Evolutionary conservation across 2,797 vertebrate genomes (phyloP).

Genomic region (Sebastes trivittatus): DNA sequence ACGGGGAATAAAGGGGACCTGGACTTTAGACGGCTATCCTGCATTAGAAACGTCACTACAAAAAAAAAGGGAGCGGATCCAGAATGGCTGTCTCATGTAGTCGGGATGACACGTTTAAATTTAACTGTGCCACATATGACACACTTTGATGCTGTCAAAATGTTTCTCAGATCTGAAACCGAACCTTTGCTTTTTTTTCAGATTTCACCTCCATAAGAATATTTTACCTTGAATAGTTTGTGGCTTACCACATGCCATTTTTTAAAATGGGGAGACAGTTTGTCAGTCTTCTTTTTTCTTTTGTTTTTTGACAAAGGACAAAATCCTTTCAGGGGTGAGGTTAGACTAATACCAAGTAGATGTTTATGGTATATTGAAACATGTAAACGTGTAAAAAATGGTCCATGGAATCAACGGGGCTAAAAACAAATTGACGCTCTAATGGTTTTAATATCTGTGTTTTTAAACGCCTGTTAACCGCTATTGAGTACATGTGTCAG

Average conservation of each 20-base stretch:
- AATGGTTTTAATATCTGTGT: constrained; percentile 87
- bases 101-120: constrained; percentile 56
- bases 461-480: constrained; percentile 88
- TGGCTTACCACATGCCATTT: constrained; percentile 73
- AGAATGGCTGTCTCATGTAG: constrained; percentile 51
- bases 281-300: constrained; percentile 63
- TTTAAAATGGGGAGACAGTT: constrained; percentile 64
- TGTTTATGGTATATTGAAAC: constrained; percentile 84
- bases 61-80: constrained; percentile 42
- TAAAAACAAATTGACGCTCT: constrained; percentile 76
- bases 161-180: constrained; percentile 43
- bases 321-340: constrained; percentile 71
- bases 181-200: constrained; percentile 34
- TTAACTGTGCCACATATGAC: constrained; percentile 70
- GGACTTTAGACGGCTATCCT: constrained; percentile 38
- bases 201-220: constrained; percentile 58
- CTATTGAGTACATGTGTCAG: constrained; percentile 88
- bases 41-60: constrained; percentile 28
- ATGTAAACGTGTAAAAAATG: constrained; percentile 81
- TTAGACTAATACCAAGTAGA: constrained; percentile 83
- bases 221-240: constrained; percentile 70
- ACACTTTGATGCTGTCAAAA: constrained; percentile 61
- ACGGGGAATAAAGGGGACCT: constrained; percentile 32
- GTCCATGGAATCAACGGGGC: constrained; percentile 76
- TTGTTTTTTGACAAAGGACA: constrained; percentile 63